Conservation (phyloP, 2,888 invertebrate genomes). For the Cabera pusaria region DNA sequence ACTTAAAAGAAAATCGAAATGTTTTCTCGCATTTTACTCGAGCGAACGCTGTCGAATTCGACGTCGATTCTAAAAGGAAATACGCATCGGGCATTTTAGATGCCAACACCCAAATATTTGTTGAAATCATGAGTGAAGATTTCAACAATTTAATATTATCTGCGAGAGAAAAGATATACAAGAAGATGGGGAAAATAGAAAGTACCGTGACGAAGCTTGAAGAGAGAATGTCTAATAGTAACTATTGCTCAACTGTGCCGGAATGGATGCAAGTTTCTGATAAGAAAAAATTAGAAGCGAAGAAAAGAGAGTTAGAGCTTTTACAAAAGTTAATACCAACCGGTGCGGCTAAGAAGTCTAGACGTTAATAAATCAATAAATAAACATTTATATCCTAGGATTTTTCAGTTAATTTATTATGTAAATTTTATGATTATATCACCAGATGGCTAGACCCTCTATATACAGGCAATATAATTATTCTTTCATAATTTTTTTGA, state of each 20-base stretch:
- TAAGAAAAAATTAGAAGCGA: conserved; percentile 50
- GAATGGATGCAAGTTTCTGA: conserved; percentile 49
- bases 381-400: too few species aligned
- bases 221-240: conserved; percentile 44
- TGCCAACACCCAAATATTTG: conserved; percentile 51
- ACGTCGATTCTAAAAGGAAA: conserved; percentile 36
- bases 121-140: conserved; percentile 57
- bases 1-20: conserved; percentile 55
- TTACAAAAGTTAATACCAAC: conserved; percentile 57
- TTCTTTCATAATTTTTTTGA: too few species aligned
- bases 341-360: too few species aligned
- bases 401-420: too few species aligned
- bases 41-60: conserved; percentile 45
- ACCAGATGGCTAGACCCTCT: too few species aligned
- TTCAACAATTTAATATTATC: conserved; percentile 44
- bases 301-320: conserved; percentile 56
- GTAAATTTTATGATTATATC: too few species aligned
- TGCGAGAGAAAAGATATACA: conserved; percentile 53
- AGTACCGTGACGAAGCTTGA: conserved; percentile 55
- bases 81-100: conserved; percentile 52
- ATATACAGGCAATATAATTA: too few species aligned
- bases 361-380: too few species aligned
- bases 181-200: conserved; percentile 56
- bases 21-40: conserved; percentile 55
- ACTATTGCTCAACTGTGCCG: conserved; percentile 46